Percentiles rank a stretch among this genome's conserved stretches.
Conservation (phyloP, 2,113 vertebrate genomes). For the Carassius gibelio region DNA sequence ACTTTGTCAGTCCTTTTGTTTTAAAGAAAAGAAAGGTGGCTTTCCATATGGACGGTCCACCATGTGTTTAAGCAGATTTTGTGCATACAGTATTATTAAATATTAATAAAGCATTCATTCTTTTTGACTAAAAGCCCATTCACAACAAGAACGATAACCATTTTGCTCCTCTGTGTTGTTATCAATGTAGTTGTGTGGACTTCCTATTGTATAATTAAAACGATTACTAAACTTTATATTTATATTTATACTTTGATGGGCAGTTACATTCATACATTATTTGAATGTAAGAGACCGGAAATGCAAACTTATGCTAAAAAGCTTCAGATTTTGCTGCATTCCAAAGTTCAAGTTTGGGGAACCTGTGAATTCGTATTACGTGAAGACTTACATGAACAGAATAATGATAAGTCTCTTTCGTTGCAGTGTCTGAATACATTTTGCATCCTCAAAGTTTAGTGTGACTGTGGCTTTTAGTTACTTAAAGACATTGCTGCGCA, state of each 20-base stretch:
- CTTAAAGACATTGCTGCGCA: too few species aligned
- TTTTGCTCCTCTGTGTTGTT: too few species aligned
- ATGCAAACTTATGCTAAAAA: neutral
- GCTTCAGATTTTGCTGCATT: neutral
- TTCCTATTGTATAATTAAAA: too few species aligned
- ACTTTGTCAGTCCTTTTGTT: conserved; percentile 46
- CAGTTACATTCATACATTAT: neutral
- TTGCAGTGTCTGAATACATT: neutral
- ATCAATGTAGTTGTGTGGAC: too few species aligned
- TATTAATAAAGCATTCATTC: neutral
- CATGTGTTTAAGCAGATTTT: neutral
- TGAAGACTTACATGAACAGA: neutral
- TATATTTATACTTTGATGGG: too few species aligned
- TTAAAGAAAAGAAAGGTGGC: conserved; percentile 48
- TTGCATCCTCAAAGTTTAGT: neutral
- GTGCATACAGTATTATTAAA: neutral
- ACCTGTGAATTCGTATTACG: neutral
- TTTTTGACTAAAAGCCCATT: neutral
- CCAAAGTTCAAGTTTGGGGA: neutral
- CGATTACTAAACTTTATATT: too few species aligned
- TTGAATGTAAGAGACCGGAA: neutral
- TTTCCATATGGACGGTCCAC: conserved; percentile 10
- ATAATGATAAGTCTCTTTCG: neutral
- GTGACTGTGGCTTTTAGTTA: neutral
- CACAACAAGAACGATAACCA: too few species aligned